phyloP scores from a whole-genome alignment of 1,140 invertebrate genomes.

The Chironomus striatipennis region DNA sequence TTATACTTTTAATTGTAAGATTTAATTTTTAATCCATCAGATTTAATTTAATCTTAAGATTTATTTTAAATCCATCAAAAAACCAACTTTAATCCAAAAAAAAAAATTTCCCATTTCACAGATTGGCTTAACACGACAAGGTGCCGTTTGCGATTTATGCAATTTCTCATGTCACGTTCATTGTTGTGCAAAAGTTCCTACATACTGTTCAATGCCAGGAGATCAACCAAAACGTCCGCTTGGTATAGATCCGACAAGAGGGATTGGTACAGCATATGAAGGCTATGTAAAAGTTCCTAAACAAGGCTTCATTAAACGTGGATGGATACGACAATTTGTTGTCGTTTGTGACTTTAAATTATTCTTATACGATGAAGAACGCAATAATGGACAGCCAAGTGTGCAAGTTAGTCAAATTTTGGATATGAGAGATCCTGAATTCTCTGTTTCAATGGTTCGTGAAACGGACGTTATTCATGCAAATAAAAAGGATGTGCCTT shows the following conservation, averaged over 20 bases:
- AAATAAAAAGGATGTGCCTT: constrained; percentile 93
- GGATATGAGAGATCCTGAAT: constrained; percentile 88
- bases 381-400: constrained; percentile 64
- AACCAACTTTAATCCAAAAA: no score
- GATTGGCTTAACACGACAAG: constrained; percentile 76
- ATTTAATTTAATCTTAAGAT: neutral
- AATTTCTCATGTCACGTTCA: constrained; percentile 87
- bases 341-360: constrained; percentile 97
- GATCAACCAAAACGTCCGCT: constrained; percentile 80
- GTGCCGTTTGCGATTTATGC: constrained; percentile 85
- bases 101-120: constrained; percentile 19
- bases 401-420: constrained; percentile 78
- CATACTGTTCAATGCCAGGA: constrained; percentile 79
- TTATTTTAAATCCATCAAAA: no score
- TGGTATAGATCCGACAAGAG: constrained; percentile 88
- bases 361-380: constrained; percentile 89
- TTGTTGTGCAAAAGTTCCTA: constrained; percentile 83
- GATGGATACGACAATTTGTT: constrained; percentile 91
- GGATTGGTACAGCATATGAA: constrained; percentile 91
- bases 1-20: neutral
- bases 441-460: constrained; percentile 82
- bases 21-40: constrained; percentile 1
- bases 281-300: constrained; percentile 91
- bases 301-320: constrained; percentile 92
- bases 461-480: constrained; percentile 97